phyloP scores from a whole-genome alignment of 1,140 invertebrate species.

The Atopsyche davidsoni region DNA sequence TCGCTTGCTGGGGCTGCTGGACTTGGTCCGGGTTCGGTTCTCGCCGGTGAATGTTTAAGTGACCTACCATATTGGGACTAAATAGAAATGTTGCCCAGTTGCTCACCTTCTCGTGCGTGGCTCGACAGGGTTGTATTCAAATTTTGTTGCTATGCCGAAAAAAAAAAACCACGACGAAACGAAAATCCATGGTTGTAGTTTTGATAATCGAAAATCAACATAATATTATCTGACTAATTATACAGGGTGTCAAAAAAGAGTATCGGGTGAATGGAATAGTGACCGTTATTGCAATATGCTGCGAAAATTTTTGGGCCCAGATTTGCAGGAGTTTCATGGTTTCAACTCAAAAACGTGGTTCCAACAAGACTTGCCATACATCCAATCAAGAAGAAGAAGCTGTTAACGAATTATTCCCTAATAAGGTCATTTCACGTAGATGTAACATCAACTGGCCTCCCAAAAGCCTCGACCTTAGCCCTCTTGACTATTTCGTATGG shows the following conservation, averaged over 20 bases:
- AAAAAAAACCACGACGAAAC: neutral
- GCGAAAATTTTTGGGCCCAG: too few relatives aligned
- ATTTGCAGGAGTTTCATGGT: too few relatives aligned
- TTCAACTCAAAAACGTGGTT: too few relatives aligned
- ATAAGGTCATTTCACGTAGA: too few relatives aligned
- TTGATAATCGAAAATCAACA: neutral
- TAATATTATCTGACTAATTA: neutral
- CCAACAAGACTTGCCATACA: too few relatives aligned
- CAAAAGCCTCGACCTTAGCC: too few relatives aligned
- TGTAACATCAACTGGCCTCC: too few relatives aligned
- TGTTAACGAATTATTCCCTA: too few relatives aligned
- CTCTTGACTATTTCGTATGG: too few relatives aligned
- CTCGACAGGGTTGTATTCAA: neutral
- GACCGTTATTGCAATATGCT: too few relatives aligned
- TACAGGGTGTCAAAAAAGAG: neutral
- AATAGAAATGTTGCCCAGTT: conserved; percentile 22
- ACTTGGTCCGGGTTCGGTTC: neutral
- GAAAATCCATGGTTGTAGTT: neutral
- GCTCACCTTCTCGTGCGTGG: conserved; percentile 14
- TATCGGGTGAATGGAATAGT: too few relatives aligned
- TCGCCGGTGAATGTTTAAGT: conserved; percentile 23
- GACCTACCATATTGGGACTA: conserved; percentile 23
- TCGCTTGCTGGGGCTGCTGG: neutral
- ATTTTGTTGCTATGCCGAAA: neutral
- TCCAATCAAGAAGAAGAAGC: too few relatives aligned